Base-by-base conservation (phyloP, 2,888 invertebrate species). In the Trachelus tabidus region DNA sequence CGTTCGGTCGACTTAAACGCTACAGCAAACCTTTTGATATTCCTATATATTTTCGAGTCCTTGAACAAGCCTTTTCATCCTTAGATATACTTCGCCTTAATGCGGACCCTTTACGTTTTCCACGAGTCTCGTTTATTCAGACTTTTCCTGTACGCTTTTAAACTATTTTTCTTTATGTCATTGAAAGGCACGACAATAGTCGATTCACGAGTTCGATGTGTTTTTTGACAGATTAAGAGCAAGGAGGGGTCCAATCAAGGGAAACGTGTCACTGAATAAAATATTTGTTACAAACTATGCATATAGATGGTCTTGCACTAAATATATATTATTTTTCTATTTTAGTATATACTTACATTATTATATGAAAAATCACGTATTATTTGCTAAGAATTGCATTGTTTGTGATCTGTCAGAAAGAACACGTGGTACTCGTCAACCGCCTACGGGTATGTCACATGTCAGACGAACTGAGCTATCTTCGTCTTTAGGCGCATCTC, bases 21-120 rank as follows among this genome's bases (percentile, higher is more conserved):
- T 30, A 71, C 71, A 31, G 71, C 71, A 33, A 71, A 33, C 31
- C 69, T 31, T 71, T 71, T 71, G 71, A 71, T 71, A 71, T 56
- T 56, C 9, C 23, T 56, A 56, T 56, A 56, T 56, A 56, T 56
- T 56, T 56, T 6, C 56, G 56, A 56, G 23, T 56, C 56, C 56
- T 56, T 56, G 56, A 56, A 23, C 9, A 71, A 33, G 31, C 71
- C 31, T 33, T 71, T 71, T 71, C 31, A 71, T 71, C 12, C 31
- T 30, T 71, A 56, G 9, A 23, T 56, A 56, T 56, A 56, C 56
- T 56, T 9, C 6, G 15, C 56, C 23, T 23, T 56, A 56, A 56
- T 23, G 23, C 23, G 15, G 23, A 56, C 15, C 56, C 6, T 56
- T 56, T 56, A 23, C 56, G 6, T 56, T 56, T 56, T 56, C 56